Evolutionary conservation across 2,888 invertebrate species (phyloP).

Genomic region (Campopleginae sp.): DNA sequence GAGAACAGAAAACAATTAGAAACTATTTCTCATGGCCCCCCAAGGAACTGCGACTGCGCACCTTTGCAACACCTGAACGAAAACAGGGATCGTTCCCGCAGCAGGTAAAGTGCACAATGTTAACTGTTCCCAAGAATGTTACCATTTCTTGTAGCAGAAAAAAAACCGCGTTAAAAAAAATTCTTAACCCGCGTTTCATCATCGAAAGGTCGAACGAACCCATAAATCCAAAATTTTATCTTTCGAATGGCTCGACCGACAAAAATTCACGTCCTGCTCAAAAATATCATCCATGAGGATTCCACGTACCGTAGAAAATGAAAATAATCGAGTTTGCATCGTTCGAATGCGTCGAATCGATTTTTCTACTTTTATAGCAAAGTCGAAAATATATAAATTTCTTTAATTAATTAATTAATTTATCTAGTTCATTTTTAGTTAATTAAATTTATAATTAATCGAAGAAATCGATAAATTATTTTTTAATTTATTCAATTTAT

Average conservation of each 20-base stretch:
- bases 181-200: not conserved
- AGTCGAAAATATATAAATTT: not conserved
- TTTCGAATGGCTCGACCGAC: not conserved
- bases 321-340: not conserved
- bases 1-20: constrained; percentile 73
- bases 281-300: not conserved
- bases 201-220: not conserved
- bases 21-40: constrained; percentile 71
- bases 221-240: not conserved
- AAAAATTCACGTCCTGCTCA: not conserved
- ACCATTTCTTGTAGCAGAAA: not conserved
- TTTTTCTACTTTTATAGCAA: not conserved
- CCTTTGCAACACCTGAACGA: not conserved
- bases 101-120: not conserved
- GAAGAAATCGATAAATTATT: too few species aligned
- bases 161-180: not conserved
- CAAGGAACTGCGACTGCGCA: not conserved
- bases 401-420: too few species aligned
- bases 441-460: too few species aligned
- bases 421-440: too few species aligned
- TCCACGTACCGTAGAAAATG: not conserved
- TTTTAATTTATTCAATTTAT: too few species aligned
- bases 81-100: not conserved
- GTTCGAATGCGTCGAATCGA: not conserved
- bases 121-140: not conserved